Conservation (phyloP, 2,113 vertebrate species). For the Zapornia atra region DNA sequence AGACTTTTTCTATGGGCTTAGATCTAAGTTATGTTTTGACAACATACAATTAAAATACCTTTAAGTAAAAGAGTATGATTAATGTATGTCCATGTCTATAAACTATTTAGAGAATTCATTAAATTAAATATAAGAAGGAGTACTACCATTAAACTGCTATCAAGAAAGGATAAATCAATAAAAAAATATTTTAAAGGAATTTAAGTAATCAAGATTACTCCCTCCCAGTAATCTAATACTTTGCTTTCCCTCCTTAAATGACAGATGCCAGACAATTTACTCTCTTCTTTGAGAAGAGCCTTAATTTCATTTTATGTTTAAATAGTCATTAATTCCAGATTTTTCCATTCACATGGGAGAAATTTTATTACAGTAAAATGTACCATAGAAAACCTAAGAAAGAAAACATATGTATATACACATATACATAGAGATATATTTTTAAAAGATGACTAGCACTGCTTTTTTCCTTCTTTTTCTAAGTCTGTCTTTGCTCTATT, state of each 20-base stretch:
- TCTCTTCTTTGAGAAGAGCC: background rate
- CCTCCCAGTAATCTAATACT: background rate
- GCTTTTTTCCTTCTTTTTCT: background rate
- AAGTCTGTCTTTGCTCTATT: background rate
- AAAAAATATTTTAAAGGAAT: background rate
- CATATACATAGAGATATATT: background rate
- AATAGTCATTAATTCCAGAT: background rate
- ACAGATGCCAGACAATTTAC: background rate
- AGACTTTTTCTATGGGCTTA: background rate
- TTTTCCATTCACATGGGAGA: background rate
- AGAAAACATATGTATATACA: background rate
- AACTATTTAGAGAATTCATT: background rate
- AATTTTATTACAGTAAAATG: background rate
- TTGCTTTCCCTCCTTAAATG: background rate
- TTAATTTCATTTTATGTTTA: background rate
- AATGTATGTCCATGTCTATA: background rate
- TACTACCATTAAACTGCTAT: background rate
- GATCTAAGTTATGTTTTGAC: background rate
- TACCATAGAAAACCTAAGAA: background rate
- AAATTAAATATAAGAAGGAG: background rate
- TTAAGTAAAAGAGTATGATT: background rate
- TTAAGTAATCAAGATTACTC: background rate
- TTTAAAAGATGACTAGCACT: background rate
- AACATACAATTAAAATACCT: conserved; percentile 15
- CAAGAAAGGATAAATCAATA: background rate